Evolutionary conservation across 2,888 invertebrate genomes (phyloP).

Genomic region (Hetaerina titia): DNA sequence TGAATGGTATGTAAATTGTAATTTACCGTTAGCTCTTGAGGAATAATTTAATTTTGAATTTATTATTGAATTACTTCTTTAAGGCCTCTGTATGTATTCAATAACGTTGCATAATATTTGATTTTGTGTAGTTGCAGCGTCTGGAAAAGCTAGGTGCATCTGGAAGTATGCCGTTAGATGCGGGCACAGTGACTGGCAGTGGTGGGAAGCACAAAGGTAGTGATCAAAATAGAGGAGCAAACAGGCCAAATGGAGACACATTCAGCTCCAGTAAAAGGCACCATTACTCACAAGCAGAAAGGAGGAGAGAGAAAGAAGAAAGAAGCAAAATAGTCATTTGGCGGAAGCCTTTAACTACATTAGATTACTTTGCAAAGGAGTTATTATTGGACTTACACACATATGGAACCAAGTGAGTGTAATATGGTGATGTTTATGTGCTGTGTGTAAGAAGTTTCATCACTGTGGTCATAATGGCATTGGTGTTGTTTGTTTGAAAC

Average conservation of each 20-base stretch:
- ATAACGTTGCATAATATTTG: neutral
- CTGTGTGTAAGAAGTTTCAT: no score
- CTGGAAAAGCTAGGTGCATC: constrained; percentile 46
- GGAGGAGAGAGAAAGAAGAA: constrained; percentile 80
- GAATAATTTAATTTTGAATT: neutral
- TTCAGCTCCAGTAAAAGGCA: neutral
- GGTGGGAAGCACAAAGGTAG: constrained; percentile 62
- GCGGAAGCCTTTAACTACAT: constrained; percentile 88
- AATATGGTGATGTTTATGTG: neutral
- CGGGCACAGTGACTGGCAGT: constrained; percentile 24
- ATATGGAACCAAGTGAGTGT: constrained; percentile 80
- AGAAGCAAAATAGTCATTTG: constrained; percentile 86
- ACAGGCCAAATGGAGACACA: constrained; percentile 59
- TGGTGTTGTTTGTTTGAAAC: no score
- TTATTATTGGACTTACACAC: constrained; percentile 82
- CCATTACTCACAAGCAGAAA: constrained; percentile 68
- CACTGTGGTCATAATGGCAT: no score
- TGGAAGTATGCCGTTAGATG: constrained; percentile 48
- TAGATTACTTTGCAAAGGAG: constrained; percentile 90
- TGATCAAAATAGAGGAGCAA: constrained; percentile 9
- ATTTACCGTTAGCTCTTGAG: neutral
- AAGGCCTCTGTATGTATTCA: neutral
- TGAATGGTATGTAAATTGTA: neutral
- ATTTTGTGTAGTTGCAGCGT: constrained; percentile 47
- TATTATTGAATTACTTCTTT: neutral